These are phyloP conservation scores for Melipona quadrifasciata DNA, from an alignment of 1,140 invertebrate species.

Conservation along the genomic window DNA sequence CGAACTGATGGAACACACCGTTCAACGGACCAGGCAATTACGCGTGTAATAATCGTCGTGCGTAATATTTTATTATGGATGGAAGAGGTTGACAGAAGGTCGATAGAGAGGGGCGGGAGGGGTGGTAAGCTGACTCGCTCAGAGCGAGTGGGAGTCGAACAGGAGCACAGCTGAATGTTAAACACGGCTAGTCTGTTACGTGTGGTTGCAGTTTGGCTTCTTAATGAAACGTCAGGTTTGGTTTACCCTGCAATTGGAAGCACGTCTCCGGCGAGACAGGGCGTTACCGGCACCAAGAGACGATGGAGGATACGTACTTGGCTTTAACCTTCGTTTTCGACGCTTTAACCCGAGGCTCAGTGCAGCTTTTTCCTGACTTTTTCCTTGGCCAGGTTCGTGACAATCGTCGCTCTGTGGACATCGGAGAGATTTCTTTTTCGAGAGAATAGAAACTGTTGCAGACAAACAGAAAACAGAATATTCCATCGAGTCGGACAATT, in stretches of 20 bases:
- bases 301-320: conserved; percentile 26
- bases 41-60: neutral
- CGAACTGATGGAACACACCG: neutral
- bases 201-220: conserved; percentile 60
- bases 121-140: conserved; percentile 48
- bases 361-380: neutral
- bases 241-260: conserved; percentile 67
- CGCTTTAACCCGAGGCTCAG: neutral
- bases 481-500: too few relatives aligned
- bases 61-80: conserved; percentile 22
- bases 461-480: too few relatives aligned
- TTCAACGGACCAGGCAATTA: neutral
- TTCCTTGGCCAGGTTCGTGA: neutral
- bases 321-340: conserved; percentile 8
- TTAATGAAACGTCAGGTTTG: conserved; percentile 69
- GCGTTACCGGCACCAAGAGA: conserved; percentile 6
- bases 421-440: too few relatives aligned
- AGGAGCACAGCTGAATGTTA: conserved; percentile 58
- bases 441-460: too few relatives aligned
- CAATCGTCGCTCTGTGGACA: neutral
- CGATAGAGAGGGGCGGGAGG: conserved; percentile 43
- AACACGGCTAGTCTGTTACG: conserved; percentile 67
- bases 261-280: conserved; percentile 46
- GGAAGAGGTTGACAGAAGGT: conserved; percentile 43
- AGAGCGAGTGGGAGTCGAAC: conserved; percentile 33